phyloP scores from a whole-genome alignment of 2,797 vertebrate species.

The Remorina albescens region DNA sequence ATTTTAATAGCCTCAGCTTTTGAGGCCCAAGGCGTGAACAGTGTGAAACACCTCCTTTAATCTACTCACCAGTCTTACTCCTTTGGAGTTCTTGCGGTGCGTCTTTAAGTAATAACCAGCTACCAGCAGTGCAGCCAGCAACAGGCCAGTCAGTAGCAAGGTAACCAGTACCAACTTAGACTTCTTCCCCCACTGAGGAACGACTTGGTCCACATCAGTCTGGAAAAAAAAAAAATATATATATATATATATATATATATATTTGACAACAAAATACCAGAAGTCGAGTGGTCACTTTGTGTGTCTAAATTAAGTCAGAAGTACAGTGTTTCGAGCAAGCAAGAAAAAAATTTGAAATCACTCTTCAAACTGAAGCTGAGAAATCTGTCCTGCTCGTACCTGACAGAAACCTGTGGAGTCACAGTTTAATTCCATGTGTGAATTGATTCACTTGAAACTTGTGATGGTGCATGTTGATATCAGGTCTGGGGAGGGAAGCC shows the following conservation, averaged over 20 bases:
- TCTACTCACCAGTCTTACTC: slow-evolving; percentile 91
- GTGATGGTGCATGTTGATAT: background rate
- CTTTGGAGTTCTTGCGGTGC: slow-evolving; percentile 89
- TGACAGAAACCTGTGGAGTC: no score
- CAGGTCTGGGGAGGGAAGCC: background rate
- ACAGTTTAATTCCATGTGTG: background rate
- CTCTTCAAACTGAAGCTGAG: background rate
- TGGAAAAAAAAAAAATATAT: slow-evolving; percentile 47
- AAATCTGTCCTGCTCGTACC: background rate
- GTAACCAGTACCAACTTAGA: slow-evolving; percentile 90
- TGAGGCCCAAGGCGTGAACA: background rate
- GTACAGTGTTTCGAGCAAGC: background rate
- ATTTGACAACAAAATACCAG: background rate
- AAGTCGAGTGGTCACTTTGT: background rate
- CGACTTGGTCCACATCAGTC: slow-evolving; percentile 78
- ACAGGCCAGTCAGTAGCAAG: slow-evolving; percentile 89
- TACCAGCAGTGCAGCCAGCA: slow-evolving; percentile 89
- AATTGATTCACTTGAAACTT: background rate
- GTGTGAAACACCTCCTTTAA: background rate
- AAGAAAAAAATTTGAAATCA: background rate
- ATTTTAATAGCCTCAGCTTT: background rate
- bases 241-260: no score
- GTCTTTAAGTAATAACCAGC: slow-evolving; percentile 90
- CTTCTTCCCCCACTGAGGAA: slow-evolving; percentile 71
- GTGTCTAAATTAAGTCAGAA: background rate